Evolutionary conservation across 2,888 invertebrate species (phyloP), one percentile per base, ranked within the genome.

Genomic region (Candidula unifasciata): DNA sequence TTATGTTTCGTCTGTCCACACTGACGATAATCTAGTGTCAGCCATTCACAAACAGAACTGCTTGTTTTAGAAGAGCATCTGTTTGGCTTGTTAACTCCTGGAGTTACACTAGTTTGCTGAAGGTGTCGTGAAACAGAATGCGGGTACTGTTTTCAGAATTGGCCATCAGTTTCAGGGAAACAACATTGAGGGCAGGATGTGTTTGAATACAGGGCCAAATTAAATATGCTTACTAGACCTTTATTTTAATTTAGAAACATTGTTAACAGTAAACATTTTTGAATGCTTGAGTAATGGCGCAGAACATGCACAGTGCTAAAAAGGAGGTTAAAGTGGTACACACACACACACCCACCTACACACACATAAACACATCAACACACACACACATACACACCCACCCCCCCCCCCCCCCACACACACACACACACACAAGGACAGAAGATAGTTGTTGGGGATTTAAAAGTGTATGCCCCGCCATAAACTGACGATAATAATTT

Each of bases 1-100:
- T 73, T 73, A 16, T 71, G 44, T 68, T 57, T 10, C 54, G 3
- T 73, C 71, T 24, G 52, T 2, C 52, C 27, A 52, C 44, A 27
- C 24, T 27, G n/a, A 74, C 73, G 44, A 52, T 74, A 74, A 44
- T 74, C 73, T 74, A 44, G 73, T 27, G 73, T 27, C 52, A 44
- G 27, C 10, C 52, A 8, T 52, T 5, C 16, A 44, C 73, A n/a
- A 74, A 74, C 73, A 74, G 44, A 52, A n/a, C 73, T 27, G 52
- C 73, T 74, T n/a, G 27, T 37, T 37, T n/a, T 5, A 35, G 24
- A 16, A 37, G 21, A 44, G 21, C 35, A 1, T 27, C 35, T 21
- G 21, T 27, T 74, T 74, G 52, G 35, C 73, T 74, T 52, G 10
- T 74, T n/a, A 44, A 24, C 52, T 16, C n/a, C 52, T 52, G 27